Evolutionary conservation across 2,113 vertebrate species (phyloP), one percentile per base, ranked within the genome.

Genomic region (Microcebus jonahi): DNA sequence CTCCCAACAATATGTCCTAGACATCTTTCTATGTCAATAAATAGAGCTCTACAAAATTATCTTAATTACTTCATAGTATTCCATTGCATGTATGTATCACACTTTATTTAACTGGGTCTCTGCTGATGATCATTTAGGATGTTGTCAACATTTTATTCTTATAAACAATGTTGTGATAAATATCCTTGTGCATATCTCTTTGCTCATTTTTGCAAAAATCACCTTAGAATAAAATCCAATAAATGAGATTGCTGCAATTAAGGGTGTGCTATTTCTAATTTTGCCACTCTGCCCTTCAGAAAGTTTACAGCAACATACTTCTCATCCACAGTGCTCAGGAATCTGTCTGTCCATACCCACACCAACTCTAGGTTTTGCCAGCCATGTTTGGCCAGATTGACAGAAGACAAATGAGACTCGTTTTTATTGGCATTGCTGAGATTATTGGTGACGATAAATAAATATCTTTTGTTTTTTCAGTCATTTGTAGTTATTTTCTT

Each of bases 21-120:
- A 97, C 97, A 97, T 97, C 96, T 97, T 97, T 97, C 97, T 95
- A 91, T 96, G 87, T 97, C 97, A 97, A 97, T 98, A 97, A 97
- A 97, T 97, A 98, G 97, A 98, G 96, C 80, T 91, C 94, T 87
- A 79, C 89, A 97, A 89, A 96, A 96, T 96, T 91, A 95, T 96
- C 88, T 93, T 93, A 98, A 95, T 97, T 96, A 95, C 94, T 94
- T 90, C 70, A 15, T 97, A 94, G 94, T 97, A 96, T 90, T 96
- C 85, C 96, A 95, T 79, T 92, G 90, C 93, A 96, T 77, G 53
- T 76, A 83, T 88, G 80, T 80, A 63, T 94, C 45, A 6, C 50
- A 75, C 76, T 97, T 55, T 18, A 86, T 53, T 91, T 76, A 75
- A 53, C 65, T 73, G 91, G 75, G 75, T 96, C 79, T 76, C 91